These are phyloP conservation scores for Pilophorus perplexus DNA, from an alignment of 2,888 invertebrate species.

Conservation along the genomic window DNA sequence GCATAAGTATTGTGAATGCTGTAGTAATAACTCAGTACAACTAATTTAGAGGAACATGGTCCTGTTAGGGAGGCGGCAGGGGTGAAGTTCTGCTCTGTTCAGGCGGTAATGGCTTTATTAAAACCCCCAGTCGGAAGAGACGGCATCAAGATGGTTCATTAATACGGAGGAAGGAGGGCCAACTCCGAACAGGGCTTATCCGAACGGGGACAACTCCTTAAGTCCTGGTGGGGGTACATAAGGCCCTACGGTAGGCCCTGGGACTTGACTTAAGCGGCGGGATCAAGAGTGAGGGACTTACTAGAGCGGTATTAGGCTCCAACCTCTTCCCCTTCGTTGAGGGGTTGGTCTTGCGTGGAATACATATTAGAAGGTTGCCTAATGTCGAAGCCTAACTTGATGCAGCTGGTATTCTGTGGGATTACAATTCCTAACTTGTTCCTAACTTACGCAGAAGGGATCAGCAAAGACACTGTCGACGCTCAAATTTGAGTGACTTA, in stretches of 20 bases:
- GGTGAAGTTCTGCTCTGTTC: constrained; percentile 7
- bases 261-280: constrained; percentile 20
- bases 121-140: constrained; percentile 19
- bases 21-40: neutral
- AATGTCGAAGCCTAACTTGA: no score
- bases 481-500: no score
- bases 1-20: no score
- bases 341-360: no score
- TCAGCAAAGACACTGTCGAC: no score
- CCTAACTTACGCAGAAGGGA: no score
- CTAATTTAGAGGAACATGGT: constrained; percentile 6
- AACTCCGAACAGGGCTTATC: constrained; percentile 38
- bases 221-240: constrained; percentile 19
- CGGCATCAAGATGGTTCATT: constrained; percentile 34
- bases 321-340: constrained; percentile 1
- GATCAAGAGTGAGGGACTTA: constrained; percentile 35
- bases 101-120: constrained; percentile 36
- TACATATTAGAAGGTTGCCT: constrained; percentile 28
- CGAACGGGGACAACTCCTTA: constrained; percentile 19
- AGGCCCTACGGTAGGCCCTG: neutral
- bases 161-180: constrained; percentile 10
- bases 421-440: no score
- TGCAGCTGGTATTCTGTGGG: no score
- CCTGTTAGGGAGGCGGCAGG: no score
- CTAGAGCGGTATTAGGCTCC: constrained; percentile 23